Conservation (phyloP, 2,888 invertebrate species). For the Hydroisotoma schaefferi region DNA sequence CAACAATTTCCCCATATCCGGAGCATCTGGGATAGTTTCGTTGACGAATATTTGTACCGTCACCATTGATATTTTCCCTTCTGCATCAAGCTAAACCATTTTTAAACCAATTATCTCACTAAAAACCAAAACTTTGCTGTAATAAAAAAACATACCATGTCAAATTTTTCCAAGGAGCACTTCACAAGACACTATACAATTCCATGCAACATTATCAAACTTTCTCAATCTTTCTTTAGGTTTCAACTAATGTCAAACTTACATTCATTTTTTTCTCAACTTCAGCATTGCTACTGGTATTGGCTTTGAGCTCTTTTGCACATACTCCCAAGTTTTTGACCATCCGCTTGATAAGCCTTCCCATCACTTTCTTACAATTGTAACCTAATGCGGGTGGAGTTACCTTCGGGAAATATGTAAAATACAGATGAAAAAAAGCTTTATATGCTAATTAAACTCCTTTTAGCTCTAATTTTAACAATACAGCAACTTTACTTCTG, state of each 20-base stretch:
- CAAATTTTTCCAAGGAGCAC: conserved; percentile 16
- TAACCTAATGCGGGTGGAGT: too few species aligned
- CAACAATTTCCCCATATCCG: background rate
- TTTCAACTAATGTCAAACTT: too few species aligned
- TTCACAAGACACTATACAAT: conserved; percentile 28
- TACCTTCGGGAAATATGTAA: too few species aligned
- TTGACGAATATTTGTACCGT: background rate
- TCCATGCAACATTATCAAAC: background rate
- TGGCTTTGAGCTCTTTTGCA: conserved; percentile 24
- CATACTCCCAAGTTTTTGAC: conserved; percentile 32
- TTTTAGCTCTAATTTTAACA: too few species aligned
- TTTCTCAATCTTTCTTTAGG: too few species aligned
- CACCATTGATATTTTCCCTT: background rate
- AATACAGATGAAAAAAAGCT: too few species aligned
- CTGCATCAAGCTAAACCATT: background rate
- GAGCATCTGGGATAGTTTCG: background rate
- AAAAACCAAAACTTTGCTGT: background rate
- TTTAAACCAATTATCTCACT: background rate
- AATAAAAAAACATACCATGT: conserved; percentile 18
- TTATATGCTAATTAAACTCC: too few species aligned
- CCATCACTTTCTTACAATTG: conserved; percentile 31
- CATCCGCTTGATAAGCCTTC: conserved; percentile 32
- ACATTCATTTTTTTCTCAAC: conserved; percentile 19
- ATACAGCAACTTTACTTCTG: too few species aligned
- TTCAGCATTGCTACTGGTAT: conserved; percentile 7